Conservation (phyloP, 2,797 vertebrate species). For the Pygocentrus nattereri region DNA sequence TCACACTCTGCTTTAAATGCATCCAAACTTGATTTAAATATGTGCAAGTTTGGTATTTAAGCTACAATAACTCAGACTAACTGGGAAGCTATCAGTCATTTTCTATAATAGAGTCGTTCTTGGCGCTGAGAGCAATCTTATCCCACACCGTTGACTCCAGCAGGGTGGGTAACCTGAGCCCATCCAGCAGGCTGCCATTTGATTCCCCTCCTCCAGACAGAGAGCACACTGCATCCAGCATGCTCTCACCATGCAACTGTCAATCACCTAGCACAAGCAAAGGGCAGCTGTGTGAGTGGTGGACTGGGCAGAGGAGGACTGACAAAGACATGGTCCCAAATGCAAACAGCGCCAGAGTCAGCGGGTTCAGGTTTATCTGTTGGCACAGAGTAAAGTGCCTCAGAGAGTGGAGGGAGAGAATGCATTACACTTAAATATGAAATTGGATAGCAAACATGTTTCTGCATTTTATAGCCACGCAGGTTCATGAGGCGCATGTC, state of each 20-base stretch:
- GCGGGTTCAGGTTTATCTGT: constrained; percentile 36
- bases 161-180: constrained; percentile 44
- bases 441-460: constrained; percentile 1
- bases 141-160: constrained; percentile 34
- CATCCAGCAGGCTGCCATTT: constrained; percentile 45
- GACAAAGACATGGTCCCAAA: background rate
- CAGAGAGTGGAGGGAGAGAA: constrained; percentile 2
- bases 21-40: background rate
- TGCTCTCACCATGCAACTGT: constrained; percentile 27
- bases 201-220: constrained; percentile 33
- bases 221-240: constrained; percentile 12
- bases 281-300: constrained; percentile 21
- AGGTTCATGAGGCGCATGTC: background rate
- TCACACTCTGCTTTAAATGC: background rate
- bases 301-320: background rate
- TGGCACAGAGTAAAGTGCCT: background rate
- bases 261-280: constrained; percentile 41
- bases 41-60: background rate
- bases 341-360: constrained; percentile 35
- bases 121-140: constrained; percentile 10
- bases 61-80: background rate
- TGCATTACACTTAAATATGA: constrained; percentile 5
- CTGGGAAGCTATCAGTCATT: constrained; percentile 25
- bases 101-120: constrained; percentile 38
- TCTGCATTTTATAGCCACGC: constrained; percentile 12